Evolutionary conservation across 2,797 vertebrate species (phyloP).

Genomic region (Eulemur coronatus): DNA sequence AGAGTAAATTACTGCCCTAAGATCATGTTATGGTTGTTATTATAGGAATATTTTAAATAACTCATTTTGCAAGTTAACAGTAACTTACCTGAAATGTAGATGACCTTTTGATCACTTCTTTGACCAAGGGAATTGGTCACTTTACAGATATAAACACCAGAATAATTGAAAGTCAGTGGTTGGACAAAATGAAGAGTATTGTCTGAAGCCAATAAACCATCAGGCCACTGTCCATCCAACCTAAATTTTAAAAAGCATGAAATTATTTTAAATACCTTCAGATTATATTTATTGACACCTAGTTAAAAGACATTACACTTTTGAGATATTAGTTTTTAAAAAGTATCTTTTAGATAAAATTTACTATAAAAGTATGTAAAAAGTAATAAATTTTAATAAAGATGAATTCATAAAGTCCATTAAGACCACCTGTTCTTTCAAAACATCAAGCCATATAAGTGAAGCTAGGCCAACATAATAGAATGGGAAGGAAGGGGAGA

Average conservation of each 20-base stretch:
- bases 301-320: neutral
- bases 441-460: neutral
- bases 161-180: slow-evolving; percentile 93
- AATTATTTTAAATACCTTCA: slow-evolving; percentile 45
- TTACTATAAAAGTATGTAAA: neutral
- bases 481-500: neutral
- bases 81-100: slow-evolving; percentile 94
- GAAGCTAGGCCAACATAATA: neutral
- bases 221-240: slow-evolving; percentile 93
- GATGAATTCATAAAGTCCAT: neutral
- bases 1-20: neutral
- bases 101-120: slow-evolving; percentile 88
- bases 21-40: neutral
- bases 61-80: neutral
- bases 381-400: slow-evolving; percentile 28
- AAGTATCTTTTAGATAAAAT: neutral
- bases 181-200: slow-evolving; percentile 92
- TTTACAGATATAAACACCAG: slow-evolving; percentile 95
- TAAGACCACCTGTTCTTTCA: neutral
- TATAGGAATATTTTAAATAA: neutral
- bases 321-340: neutral
- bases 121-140: slow-evolving; percentile 93
- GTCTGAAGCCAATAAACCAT: slow-evolving; percentile 90
- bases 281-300: neutral
- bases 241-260: slow-evolving; percentile 83